phyloP scores from a whole-genome alignment of 2,113 vertebrate species.

The Gila orcuttii region DNA sequence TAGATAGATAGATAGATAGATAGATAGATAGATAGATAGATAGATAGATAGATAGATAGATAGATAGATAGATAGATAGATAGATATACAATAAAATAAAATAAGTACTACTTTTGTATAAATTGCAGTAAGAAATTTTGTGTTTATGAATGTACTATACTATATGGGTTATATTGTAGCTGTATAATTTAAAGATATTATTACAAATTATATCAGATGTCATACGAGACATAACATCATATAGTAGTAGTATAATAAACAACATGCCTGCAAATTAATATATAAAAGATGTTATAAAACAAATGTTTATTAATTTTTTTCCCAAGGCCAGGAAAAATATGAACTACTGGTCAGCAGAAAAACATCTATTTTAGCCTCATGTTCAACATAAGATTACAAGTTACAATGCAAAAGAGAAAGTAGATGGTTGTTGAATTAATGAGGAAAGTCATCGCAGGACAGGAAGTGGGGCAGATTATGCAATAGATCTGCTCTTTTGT shows the following conservation, averaged over 20 bases:
- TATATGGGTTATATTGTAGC: not conserved
- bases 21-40: no score
- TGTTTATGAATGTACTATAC: not conserved
- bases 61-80: no score
- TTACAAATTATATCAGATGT: not conserved
- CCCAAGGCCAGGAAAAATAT: no score
- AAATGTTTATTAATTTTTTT: no score
- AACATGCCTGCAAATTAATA: not conserved
- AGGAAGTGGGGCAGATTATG: slow-evolving; percentile 17
- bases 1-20: no score
- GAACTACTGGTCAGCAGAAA: no score
- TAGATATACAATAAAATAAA: no score
- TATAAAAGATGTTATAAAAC: no score
- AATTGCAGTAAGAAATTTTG: no score
- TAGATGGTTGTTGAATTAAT: not conserved
- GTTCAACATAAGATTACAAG: not conserved
- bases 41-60: no score
- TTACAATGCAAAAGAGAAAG: not conserved
- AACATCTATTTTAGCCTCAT: no score
- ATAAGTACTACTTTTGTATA: no score
- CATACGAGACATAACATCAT: not conserved
- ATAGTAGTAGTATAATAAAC: not conserved
- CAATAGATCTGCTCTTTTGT: slow-evolving; percentile 26
- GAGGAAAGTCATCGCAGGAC: not conserved
- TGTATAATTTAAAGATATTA: not conserved